Evolutionary conservation across 2,888 invertebrate genomes (phyloP).

Genomic region (Zele albiditarsus): DNA sequence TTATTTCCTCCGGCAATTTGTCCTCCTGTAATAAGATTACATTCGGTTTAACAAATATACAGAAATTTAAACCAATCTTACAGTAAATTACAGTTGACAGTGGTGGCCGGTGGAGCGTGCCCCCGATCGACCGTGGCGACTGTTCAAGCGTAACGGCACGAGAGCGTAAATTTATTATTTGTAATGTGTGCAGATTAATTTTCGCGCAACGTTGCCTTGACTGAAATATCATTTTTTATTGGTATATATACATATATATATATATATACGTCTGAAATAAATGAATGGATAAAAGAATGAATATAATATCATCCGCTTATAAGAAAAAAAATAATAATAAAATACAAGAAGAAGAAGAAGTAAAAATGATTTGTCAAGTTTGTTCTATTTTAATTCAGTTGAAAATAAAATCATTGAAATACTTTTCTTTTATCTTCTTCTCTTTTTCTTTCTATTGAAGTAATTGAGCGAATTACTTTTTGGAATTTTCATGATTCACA

Average conservation of each 20-base stretch:
- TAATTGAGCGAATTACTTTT: constrained; percentile 6
- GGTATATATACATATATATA: neutral
- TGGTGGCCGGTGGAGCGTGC: constrained; percentile 43
- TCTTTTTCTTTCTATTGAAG: neutral
- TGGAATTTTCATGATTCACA: constrained; percentile 42
- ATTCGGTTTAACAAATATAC: neutral
- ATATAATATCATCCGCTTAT: neutral
- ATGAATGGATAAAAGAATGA: neutral
- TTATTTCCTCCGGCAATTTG: too few relatives aligned
- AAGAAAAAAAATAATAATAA: neutral
- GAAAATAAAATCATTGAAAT: neutral
- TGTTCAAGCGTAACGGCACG: constrained; percentile 42
- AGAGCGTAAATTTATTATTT: constrained; percentile 15
- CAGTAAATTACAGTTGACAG: constrained; percentile 43
- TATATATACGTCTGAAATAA: neutral
- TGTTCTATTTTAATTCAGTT: neutral
- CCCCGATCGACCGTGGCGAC: constrained; percentile 47
- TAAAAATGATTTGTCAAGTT: neutral
- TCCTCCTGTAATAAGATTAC: too few relatives aligned
- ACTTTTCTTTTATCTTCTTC: neutral
- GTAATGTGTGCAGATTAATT: constrained; percentile 19
- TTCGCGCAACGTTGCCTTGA: constrained; percentile 22
- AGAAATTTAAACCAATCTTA: neutral
- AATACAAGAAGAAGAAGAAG: neutral
- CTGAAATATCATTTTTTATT: constrained; percentile 12